Evolutionary conservation across 2,888 invertebrate genomes (phyloP).

Genomic region (Acronicta alni): DNA sequence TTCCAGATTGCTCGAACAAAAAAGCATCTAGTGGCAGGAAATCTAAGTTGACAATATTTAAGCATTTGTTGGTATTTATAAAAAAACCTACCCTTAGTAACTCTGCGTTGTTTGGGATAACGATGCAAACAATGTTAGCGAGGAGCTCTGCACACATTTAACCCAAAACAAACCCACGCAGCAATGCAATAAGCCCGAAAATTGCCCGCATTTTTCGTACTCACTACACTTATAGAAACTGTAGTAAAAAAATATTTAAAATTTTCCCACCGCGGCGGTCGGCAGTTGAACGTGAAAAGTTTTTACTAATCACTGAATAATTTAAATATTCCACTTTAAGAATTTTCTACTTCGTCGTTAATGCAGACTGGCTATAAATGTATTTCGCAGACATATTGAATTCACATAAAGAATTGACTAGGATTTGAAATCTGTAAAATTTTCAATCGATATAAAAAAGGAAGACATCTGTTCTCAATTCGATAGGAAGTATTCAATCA

Average conservation of each 20-base stretch:
- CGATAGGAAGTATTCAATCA: too few relatives aligned
- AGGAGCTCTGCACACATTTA: conserved; percentile 34
- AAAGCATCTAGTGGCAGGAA: too few relatives aligned
- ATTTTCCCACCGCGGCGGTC: conserved; percentile 23
- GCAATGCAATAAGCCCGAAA: conserved; percentile 36
- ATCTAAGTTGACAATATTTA: too few relatives aligned
- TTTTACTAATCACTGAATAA: conserved; percentile 45
- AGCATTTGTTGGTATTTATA: background rate
- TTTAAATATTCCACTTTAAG: conserved; percentile 29
- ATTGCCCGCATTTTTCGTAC: conserved; percentile 35
- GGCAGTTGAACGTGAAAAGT: conserved; percentile 25
- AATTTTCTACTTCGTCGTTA: conserved; percentile 19
- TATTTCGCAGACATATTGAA: background rate
- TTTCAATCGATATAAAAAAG: too few relatives aligned
- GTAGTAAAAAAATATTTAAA: conserved; percentile 32
- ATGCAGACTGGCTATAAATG: conserved; percentile 2
- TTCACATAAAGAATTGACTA: background rate
- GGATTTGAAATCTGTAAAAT: background rate
- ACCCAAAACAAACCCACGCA: conserved; percentile 30
- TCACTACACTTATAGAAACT: conserved; percentile 13
- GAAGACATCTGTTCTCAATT: too few relatives aligned
- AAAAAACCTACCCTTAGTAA: conserved; percentile 6
- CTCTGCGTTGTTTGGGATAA: conserved; percentile 17
- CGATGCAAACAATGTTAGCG: conserved; percentile 44
- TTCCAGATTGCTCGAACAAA: too few relatives aligned